Conservation (phyloP, 2,113 vertebrate genomes). For the Cyanistes caeruleus region DNA sequence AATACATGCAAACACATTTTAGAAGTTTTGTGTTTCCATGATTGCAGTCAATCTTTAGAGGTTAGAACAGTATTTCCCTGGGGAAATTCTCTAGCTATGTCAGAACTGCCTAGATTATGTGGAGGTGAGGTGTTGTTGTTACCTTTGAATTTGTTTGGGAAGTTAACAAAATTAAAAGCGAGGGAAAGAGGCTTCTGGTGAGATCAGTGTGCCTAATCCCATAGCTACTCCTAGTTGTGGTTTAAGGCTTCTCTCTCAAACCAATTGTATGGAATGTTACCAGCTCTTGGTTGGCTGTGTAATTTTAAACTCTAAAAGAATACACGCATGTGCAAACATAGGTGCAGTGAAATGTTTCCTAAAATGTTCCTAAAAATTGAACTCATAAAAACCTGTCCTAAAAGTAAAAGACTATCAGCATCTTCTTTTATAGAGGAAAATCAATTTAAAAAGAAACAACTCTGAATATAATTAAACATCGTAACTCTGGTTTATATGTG, state of each 20-base stretch:
- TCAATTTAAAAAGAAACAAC: slow-evolving; percentile 41
- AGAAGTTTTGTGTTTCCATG: neutral
- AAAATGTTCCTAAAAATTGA: slow-evolving; percentile 39
- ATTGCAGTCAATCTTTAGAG: neutral
- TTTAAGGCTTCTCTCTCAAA: neutral
- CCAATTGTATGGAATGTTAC: neutral
- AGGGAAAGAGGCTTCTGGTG: neutral
- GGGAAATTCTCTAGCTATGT: neutral
- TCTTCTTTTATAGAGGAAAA: slow-evolving; percentile 51
- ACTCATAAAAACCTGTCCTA: slow-evolving; percentile 40
- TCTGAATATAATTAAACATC: slow-evolving; percentile 48
- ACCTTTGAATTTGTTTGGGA: neutral
- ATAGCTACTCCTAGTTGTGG: neutral
- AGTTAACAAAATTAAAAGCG: neutral
- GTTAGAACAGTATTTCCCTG: neutral
- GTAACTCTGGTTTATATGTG: slow-evolving; percentile 54
- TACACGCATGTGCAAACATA: neutral
- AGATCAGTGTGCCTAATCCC: neutral
- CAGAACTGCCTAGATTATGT: neutral
- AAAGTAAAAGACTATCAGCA: slow-evolving; percentile 44
- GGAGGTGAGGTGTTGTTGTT: fast-evolving
- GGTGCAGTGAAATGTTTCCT: slow-evolving; percentile 36
- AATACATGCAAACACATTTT: neutral
- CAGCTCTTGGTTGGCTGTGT: neutral
- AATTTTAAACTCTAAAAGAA: neutral